Base-by-base conservation (phyloP, 2,113 vertebrate species). In the Todiramphus saurophagus region DNA sequence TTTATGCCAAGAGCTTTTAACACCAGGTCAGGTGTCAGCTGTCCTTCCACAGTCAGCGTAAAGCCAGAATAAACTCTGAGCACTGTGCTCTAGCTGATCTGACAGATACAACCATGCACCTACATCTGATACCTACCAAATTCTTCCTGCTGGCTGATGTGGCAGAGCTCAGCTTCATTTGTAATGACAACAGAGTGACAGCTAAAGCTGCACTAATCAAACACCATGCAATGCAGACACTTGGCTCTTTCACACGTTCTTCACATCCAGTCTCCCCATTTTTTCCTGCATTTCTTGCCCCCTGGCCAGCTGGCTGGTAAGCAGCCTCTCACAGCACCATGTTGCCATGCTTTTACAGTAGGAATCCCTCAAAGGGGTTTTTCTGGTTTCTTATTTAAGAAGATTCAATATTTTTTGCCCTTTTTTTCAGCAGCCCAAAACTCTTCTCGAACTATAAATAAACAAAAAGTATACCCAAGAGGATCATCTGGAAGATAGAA, bases 321-420 rank as follows among this genome's bases (percentile, higher is more conserved):
- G 83, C 21, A 66, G n/a, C 3, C 31, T 73, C 63, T 69, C 46
- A 51, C 50, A 84, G 28, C 50, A 84, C 46, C 17, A 68, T 1
- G 23, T 10, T 58, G 25, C 25, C n/a, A 48, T 33, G 28, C 62
- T 87, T 83, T 87, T n/a, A 83, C 33, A 87, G 35, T 21, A 82
- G 51, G 93, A 89, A 68, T 9, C 44, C 44, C 44, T 48, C 31
- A 48, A 24, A n/a, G 10, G 24, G 24, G 46, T 44, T 62, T 48
- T 68, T 48, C 66, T 68, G 31, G 44, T 87, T 96, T 85, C 62
- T 86, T 83, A 44, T 44, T 90, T 76, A 39, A 62, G 5, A 76
- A 4, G 7, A 73, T 69, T 9, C 2, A 9, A 25, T 4, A 23
- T 43, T 21, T 20, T 13, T 10, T 0, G 5, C 15, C 5, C 15